Percentiles rank a stretch among this genome's conserved stretches.
Conservation (phyloP, 2,797 vertebrate genomes). For the Gallinago stenura region DNA sequence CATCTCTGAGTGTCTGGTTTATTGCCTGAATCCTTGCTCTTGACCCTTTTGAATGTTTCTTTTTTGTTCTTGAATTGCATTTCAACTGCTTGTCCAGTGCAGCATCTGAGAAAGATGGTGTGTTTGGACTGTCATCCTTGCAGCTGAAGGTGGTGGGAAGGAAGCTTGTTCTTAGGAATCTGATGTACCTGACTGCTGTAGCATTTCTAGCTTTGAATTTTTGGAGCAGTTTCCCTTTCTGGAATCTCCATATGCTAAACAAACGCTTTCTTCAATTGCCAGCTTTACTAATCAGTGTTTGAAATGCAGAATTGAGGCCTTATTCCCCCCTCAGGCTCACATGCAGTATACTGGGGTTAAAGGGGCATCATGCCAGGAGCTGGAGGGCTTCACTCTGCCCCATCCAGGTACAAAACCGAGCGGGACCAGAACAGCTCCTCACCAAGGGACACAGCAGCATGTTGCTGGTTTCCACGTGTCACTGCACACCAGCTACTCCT, state of each 20-base stretch:
- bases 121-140: neutral
- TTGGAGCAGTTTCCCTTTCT: neutral
- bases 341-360: neutral
- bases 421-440: neutral
- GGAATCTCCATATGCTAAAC: neutral
- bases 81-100: neutral
- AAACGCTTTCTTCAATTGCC: neutral
- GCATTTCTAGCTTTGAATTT: neutral
- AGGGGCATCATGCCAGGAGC: neutral
- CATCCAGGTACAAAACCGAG: neutral
- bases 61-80: neutral
- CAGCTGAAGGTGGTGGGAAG: neutral
- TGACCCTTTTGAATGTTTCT: neutral
- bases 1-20: constrained; percentile 10
- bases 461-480: accelerated
- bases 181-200: neutral
- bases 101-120: neutral
- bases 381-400: neutral
- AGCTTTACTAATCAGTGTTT: neutral
- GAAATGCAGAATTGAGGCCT: neutral
- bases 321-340: neutral
- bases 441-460: neutral
- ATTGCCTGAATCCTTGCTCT: neutral
- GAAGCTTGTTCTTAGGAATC: neutral
- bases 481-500: neutral